Conservation (phyloP, 2,888 invertebrate genomes). For the Lycophotia porphyrea region DNA sequence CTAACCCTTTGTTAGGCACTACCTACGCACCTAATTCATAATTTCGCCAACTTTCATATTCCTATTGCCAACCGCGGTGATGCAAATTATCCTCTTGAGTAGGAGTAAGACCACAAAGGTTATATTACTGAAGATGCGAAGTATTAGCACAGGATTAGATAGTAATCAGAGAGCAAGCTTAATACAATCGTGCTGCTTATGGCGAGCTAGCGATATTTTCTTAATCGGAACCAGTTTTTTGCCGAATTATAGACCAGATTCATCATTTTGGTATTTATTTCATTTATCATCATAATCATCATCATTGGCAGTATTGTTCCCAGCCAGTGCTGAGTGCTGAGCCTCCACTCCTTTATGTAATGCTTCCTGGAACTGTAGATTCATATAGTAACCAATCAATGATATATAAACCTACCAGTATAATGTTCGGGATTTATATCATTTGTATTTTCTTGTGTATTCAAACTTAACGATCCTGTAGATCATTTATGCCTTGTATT, state of each 20-base stretch:
- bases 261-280: not conserved
- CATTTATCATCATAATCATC: not conserved
- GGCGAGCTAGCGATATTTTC: not conserved
- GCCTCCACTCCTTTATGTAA: not conserved
- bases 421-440: not conserved
- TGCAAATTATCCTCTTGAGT: constrained; percentile 51
- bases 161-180: not conserved
- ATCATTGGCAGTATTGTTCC: not conserved
- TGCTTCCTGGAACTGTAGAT: not conserved
- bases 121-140: constrained; percentile 46
- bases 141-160: constrained; percentile 11
- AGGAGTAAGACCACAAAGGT: constrained; percentile 54
- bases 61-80: constrained; percentile 15
- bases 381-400: not conserved
- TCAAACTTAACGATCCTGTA: not conserved
- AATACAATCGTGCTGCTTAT: not conserved
- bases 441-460: not conserved
- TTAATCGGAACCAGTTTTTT: not conserved
- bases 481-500: not conserved
- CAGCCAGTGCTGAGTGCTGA: not conserved
- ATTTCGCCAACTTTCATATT: constrained; percentile 58
- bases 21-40: constrained; percentile 52
- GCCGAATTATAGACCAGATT: not conserved
- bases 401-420: no score
- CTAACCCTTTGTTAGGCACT: constrained; percentile 38